These are phyloP conservation scores for Drosophila sp. DNA, from an alignment of 1,140 invertebrate species.

Conservation along the genomic window DNA sequence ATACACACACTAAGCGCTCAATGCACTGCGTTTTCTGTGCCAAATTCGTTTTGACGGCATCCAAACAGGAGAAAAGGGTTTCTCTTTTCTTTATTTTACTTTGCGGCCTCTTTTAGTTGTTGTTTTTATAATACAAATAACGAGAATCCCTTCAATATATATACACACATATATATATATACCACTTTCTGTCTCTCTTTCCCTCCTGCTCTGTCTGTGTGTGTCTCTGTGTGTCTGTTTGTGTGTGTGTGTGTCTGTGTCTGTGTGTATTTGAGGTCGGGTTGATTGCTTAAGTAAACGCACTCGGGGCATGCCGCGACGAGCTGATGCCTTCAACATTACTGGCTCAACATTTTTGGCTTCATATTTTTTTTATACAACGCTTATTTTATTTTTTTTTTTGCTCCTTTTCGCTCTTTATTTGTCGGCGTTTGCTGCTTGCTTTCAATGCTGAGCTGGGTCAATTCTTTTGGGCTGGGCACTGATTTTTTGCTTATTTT, in stretches of 20 bases:
- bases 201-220: neutral
- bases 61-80: constrained; percentile 43
- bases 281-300: constrained; percentile 83
- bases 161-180: constrained; percentile 14
- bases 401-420: constrained; percentile 38
- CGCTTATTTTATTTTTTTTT: constrained; percentile 38
- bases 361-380: constrained; percentile 56
- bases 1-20: constrained; percentile 26
- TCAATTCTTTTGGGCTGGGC: constrained; percentile 66
- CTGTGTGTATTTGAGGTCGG: constrained; percentile 76
- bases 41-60: constrained; percentile 72
- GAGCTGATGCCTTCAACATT: constrained; percentile 71
- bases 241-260: constrained; percentile 17
- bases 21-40: constrained; percentile 74
- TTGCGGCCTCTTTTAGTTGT: constrained; percentile 79
- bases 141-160: constrained; percentile 60
- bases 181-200: constrained; percentile 9
- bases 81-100: constrained; percentile 58
- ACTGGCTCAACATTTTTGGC: constrained; percentile 66
- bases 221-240: constrained; percentile 7
- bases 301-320: constrained; percentile 68
- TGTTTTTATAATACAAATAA: constrained; percentile 79
- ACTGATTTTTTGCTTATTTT: constrained; percentile 72
- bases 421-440: constrained; percentile 34
- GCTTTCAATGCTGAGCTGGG: constrained; percentile 53